Conservation (phyloP, 2,888 invertebrate species). For the Andrena fulva region DNA sequence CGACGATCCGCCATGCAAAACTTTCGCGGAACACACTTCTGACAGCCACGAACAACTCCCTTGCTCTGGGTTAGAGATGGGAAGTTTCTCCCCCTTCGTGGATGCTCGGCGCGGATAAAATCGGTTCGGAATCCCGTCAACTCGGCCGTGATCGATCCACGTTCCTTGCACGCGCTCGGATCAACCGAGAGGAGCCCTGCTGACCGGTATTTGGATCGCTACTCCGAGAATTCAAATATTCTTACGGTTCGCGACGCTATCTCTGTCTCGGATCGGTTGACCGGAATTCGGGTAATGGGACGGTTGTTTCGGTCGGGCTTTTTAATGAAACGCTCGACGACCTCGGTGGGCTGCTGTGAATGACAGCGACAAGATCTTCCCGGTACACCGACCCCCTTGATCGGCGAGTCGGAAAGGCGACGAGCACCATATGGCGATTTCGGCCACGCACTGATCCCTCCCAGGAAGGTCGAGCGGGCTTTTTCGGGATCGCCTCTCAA, state of each 20-base stretch:
- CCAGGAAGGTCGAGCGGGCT: slow-evolving; percentile 5
- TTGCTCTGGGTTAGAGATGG: background rate
- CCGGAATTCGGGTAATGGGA: background rate
- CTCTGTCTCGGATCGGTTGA: slow-evolving; percentile 10
- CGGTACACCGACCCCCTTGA: slow-evolving; percentile 47
- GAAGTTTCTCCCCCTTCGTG: background rate
- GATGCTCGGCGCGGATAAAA: slow-evolving; percentile 6
- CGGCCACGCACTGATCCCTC: slow-evolving; percentile 20
- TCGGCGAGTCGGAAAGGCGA: slow-evolving; percentile 49
- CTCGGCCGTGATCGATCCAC: slow-evolving; percentile 7
- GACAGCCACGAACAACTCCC: background rate
- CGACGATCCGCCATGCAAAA: slow-evolving; percentile 24
- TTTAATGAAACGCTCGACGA: slow-evolving; percentile 20
- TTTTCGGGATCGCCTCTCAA: slow-evolving; percentile 36
- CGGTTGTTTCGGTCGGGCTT: background rate
- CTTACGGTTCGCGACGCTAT: slow-evolving; percentile 15
- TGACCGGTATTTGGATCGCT: slow-evolving; percentile 19
- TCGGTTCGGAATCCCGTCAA: slow-evolving; percentile 32
- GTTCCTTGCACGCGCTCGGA: background rate
- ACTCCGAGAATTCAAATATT: slow-evolving; percentile 24
- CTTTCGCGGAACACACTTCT: slow-evolving; percentile 10
- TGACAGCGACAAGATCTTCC: slow-evolving; percentile 27
- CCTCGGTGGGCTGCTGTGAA: slow-evolving; percentile 8
- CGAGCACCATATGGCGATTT: slow-evolving; percentile 48
- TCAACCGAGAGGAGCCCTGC: background rate